Evolutionary conservation across 2,113 vertebrate genomes (phyloP).

Genomic region (Agelaius phoeniceus): DNA sequence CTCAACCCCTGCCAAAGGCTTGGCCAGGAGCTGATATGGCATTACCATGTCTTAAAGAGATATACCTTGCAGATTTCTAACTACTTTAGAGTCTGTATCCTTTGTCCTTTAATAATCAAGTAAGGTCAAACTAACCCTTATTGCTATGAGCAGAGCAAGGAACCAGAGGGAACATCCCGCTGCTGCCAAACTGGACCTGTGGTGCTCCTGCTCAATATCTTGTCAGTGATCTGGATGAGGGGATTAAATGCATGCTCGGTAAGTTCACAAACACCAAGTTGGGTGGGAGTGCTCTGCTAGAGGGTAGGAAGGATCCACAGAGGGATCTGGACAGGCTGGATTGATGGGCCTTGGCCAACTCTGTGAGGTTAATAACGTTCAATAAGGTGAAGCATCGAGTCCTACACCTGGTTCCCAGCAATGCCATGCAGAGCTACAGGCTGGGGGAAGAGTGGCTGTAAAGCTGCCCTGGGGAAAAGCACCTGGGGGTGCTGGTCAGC

Average conservation of each 20-base stretch:
- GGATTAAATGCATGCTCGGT: not conserved
- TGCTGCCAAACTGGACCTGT: not conserved
- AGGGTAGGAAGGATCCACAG: not conserved
- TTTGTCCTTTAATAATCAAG: not conserved
- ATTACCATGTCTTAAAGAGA: not conserved
- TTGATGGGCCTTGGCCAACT: not conserved
- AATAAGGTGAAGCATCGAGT: fast-evolving
- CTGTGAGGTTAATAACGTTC: not conserved
- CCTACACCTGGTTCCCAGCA: not conserved
- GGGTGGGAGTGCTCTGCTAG: not conserved
- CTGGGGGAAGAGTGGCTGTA: not conserved
- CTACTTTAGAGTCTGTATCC: not conserved
- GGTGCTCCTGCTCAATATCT: not conserved
- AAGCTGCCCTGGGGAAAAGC: not conserved
- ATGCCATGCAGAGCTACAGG: not conserved
- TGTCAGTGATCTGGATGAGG: not conserved
- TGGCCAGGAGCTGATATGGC: not conserved
- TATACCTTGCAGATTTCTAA: not conserved
- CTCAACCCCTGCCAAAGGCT: not conserved
- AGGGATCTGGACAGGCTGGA: not conserved
- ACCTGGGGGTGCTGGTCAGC: fast-evolving
- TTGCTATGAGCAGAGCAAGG: not conserved
- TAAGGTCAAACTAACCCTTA: not conserved
- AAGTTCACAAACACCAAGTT: not conserved
- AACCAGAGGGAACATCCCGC: fast-evolving